These are phyloP conservation scores for Tor tambroides DNA, from an alignment of 2,113 vertebrate species.

Conservation along the genomic window DNA sequence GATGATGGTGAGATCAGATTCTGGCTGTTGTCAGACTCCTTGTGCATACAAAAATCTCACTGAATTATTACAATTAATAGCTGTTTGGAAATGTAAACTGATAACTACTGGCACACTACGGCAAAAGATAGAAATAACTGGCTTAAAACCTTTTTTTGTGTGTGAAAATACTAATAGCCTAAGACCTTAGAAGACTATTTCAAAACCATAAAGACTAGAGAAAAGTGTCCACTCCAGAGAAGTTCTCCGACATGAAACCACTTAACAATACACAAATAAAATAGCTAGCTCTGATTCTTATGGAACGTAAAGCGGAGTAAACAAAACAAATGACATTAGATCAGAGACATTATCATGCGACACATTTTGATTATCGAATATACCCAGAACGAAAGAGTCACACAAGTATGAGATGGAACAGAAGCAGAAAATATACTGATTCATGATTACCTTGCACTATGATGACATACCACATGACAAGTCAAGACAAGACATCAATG, in stretches of 20 bases:
- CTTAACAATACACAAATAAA: neutral
- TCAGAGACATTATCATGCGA: neutral
- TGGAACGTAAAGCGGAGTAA: neutral
- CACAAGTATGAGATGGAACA: neutral
- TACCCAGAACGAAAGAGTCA: neutral
- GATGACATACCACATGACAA: slow-evolving; percentile 41
- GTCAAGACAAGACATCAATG: slow-evolving; percentile 7
- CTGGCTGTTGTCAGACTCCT: too few relatives aligned
- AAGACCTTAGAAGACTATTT: too few relatives aligned
- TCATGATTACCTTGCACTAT: slow-evolving; percentile 44
- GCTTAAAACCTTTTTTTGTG: too few relatives aligned
- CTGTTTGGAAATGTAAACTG: too few relatives aligned
- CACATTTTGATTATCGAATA: neutral
- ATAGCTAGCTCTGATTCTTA: neutral
- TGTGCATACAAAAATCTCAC: too few relatives aligned
- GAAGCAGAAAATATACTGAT: neutral
- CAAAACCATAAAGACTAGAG: neutral
- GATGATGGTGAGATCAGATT: too few relatives aligned
- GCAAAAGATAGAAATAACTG: too few relatives aligned
- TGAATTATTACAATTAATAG: too few relatives aligned
- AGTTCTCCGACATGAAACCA: neutral
- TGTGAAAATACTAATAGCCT: too few relatives aligned
- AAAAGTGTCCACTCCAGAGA: neutral
- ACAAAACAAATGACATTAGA: neutral
- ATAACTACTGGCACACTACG: too few relatives aligned